phyloP scores from a whole-genome alignment of 2,797 vertebrate genomes.

The Gambelia wislizenii region DNA sequence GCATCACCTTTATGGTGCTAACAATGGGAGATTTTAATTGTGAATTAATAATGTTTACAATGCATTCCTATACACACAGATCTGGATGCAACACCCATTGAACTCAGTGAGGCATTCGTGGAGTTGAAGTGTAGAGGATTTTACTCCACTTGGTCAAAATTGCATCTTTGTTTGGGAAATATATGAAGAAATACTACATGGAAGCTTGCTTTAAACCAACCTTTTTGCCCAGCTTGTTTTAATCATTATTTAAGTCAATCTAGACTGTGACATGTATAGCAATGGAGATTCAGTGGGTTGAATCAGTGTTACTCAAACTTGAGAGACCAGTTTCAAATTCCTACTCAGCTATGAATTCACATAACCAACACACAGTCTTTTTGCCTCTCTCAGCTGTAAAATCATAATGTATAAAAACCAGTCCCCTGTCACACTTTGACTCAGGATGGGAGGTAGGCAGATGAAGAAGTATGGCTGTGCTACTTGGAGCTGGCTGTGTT shows the following conservation, averaged over 20 bases:
- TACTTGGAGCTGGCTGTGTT: background rate
- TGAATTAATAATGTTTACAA: too few species aligned
- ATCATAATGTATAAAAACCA: background rate
- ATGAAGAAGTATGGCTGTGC: background rate
- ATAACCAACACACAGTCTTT: background rate
- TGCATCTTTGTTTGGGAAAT: too few species aligned
- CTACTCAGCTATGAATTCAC: background rate
- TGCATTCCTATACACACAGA: too few species aligned
- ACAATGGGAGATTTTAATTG: background rate
- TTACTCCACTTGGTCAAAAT: too few species aligned
- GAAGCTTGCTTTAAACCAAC: too few species aligned
- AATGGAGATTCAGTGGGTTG: too few species aligned
- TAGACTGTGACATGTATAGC: too few species aligned
- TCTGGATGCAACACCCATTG: too few species aligned
- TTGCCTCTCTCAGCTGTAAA: background rate
- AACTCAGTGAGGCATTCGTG: too few species aligned
- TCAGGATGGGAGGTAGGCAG: background rate
- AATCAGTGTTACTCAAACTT: background rate
- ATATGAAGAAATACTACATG: too few species aligned
- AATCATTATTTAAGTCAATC: background rate
- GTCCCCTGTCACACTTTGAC: background rate
- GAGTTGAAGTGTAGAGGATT: too few species aligned
- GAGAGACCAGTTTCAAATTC: background rate
- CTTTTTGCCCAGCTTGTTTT: too few species aligned
- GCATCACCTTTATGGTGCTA: background rate